These are phyloP conservation scores for Gadopsis marmoratus DNA, from an alignment of 2,797 vertebrate genomes.

Conservation along the genomic window DNA sequence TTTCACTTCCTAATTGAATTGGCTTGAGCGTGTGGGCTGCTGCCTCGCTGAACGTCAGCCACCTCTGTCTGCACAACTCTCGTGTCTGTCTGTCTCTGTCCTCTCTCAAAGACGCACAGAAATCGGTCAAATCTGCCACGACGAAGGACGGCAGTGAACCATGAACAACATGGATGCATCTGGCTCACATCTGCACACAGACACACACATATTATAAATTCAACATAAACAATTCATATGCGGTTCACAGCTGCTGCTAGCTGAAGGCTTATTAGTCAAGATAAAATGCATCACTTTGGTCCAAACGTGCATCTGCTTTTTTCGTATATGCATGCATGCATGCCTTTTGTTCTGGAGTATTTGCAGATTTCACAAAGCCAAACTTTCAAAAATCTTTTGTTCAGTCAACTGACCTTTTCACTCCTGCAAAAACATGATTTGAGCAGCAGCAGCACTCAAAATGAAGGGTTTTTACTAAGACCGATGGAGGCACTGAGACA, in stretches of 20 bases:
- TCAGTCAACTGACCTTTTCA: not conserved
- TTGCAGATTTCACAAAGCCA: not conserved
- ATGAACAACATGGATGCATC: constrained; percentile 56
- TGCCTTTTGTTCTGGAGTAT: not conserved
- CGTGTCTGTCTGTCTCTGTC: not conserved
- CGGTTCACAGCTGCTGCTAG: constrained; percentile 34
- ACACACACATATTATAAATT: constrained; percentile 14
- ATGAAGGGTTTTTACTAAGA: not conserved
- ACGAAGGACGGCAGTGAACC: constrained; percentile 32
- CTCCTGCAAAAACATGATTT: not conserved
- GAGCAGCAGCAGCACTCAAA: not conserved
- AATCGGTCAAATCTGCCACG: constrained; percentile 26
- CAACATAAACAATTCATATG: constrained; percentile 29
- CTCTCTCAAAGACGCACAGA: not conserved
- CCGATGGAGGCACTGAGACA: too few species aligned
- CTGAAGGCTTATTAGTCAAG: not conserved
- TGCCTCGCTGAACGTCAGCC: constrained; percentile 25
- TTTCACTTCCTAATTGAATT: constrained; percentile 65
- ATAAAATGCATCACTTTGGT: not conserved
- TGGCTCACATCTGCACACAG: constrained; percentile 51
- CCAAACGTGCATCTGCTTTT: constrained; percentile 7
- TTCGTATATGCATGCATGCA: too few species aligned
- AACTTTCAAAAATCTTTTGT: not conserved
- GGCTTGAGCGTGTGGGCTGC: constrained; percentile 50
- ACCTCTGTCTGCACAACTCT: constrained; percentile 13